These are phyloP conservation scores for Sarcoramphus papa DNA, from an alignment of 2,797 vertebrate species.

Conservation along the genomic window DNA sequence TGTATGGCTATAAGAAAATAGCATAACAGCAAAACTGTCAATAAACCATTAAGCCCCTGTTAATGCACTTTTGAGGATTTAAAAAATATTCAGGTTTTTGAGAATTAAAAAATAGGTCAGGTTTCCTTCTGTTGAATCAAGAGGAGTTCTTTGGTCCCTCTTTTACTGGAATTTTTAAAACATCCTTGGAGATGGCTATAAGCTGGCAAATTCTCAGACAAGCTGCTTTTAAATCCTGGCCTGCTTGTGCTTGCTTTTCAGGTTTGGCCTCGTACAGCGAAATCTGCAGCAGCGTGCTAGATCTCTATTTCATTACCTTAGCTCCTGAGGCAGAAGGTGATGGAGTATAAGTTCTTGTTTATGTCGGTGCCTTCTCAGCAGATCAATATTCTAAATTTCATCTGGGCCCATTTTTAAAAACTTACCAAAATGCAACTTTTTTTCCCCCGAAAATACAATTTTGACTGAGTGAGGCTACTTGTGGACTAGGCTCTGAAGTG, in stretches of 20 bases:
- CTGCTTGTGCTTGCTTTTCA: no score
- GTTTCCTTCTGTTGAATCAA: neutral
- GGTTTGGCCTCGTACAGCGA: neutral
- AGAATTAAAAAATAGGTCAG: neutral
- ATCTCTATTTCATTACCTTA: rapidly evolving
- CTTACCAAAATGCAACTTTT: neutral
- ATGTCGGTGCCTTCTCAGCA: neutral
- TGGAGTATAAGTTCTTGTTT: rapidly evolving
- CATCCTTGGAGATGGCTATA: neutral
- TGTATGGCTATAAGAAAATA: rapidly evolving
- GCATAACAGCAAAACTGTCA: neutral
- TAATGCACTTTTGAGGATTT: neutral
- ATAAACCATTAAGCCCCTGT: neutral
- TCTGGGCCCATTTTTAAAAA: neutral
- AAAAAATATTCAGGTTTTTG: neutral
- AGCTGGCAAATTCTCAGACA: neutral
- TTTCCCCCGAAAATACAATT: neutral
- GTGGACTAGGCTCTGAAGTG: neutral
- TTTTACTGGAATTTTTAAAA: neutral
- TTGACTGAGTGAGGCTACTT: rapidly evolving
- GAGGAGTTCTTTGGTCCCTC: neutral
- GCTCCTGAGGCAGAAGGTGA: neutral
- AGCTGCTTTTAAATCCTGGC: neutral
- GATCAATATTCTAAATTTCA: neutral
- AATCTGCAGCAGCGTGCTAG: neutral